phyloP scores from a whole-genome alignment of 2,797 vertebrate genomes.

The Bradypodion ventrale region DNA sequence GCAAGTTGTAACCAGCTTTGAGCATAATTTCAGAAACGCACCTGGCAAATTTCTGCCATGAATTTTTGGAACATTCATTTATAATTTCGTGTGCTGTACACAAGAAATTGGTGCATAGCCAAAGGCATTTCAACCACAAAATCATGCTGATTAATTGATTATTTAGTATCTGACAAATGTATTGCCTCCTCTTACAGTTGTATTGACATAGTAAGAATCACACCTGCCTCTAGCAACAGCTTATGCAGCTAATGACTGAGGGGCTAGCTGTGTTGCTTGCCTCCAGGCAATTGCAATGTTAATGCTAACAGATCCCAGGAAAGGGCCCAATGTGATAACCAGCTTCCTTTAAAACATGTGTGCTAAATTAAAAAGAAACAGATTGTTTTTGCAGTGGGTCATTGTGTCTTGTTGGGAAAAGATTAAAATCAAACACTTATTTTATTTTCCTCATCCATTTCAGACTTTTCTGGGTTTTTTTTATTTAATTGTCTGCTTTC shows the following conservation, averaged over 20 bases:
- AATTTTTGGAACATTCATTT: too few species aligned
- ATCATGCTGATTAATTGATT: too few species aligned
- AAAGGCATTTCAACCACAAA: too few species aligned
- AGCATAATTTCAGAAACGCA: too few species aligned
- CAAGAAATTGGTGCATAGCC: too few species aligned
- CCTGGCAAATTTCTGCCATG: too few species aligned
- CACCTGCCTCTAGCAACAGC: background rate
- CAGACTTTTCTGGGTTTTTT: background rate
- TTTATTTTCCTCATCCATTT: background rate
- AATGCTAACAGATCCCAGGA: conserved; percentile 7
- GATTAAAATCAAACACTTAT: background rate
- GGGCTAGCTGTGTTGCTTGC: background rate
- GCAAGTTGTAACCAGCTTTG: too few species aligned
- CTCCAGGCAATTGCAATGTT: background rate
- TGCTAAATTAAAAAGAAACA: background rate
- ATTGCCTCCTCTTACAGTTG: too few species aligned
- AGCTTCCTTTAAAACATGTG: conserved; percentile 11
- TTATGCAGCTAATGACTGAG: background rate
- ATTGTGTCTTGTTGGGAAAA: background rate
- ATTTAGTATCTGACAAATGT: too few species aligned
- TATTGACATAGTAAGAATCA: too few species aligned
- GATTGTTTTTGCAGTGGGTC: conserved; percentile 3
- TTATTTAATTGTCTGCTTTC: background rate
- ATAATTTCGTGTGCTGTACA: too few species aligned
- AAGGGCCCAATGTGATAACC: background rate